Conservation (phyloP, 2,113 vertebrate species). For the Mastomys natalensis region DNA sequence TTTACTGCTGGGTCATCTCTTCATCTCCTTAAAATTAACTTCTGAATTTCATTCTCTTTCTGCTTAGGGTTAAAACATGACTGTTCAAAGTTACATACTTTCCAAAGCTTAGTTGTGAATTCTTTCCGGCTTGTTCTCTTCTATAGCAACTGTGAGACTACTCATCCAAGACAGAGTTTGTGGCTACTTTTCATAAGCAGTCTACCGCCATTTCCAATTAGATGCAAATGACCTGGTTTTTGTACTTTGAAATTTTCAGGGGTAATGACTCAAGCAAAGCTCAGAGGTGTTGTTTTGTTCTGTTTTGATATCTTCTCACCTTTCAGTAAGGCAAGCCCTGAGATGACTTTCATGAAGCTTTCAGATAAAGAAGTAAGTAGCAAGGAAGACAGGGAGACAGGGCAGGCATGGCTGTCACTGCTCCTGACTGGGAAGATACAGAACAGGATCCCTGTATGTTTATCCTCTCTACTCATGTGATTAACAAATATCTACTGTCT, state of each 20-base stretch:
- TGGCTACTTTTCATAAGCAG: not conserved
- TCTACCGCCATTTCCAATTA: not conserved
- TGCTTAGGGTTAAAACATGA: not conserved
- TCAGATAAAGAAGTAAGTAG: constrained; percentile 4
- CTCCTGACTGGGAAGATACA: not conserved
- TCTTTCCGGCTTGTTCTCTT: not conserved
- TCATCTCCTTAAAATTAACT: not conserved
- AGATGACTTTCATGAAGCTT: constrained; percentile 20
- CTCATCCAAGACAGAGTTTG: not conserved
- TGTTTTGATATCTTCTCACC: not conserved
- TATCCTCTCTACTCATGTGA: not conserved
- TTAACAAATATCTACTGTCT: constrained; percentile 1
- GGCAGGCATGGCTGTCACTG: not conserved
- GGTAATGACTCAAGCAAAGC: not conserved
- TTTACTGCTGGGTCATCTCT: not conserved
- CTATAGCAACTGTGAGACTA: not conserved
- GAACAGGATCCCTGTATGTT: not conserved
- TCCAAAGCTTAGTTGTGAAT: constrained; percentile 19
- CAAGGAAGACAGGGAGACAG: not conserved
- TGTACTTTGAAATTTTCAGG: not conserved
- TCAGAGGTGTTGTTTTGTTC: not conserved
- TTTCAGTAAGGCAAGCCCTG: not conserved
- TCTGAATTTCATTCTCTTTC: constrained; percentile 2
- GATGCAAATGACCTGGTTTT: not conserved
- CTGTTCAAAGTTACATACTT: constrained; percentile 1